Base-by-base conservation (phyloP, 2,113 vertebrate genomes). In the Erythrocebus patas region DNA sequence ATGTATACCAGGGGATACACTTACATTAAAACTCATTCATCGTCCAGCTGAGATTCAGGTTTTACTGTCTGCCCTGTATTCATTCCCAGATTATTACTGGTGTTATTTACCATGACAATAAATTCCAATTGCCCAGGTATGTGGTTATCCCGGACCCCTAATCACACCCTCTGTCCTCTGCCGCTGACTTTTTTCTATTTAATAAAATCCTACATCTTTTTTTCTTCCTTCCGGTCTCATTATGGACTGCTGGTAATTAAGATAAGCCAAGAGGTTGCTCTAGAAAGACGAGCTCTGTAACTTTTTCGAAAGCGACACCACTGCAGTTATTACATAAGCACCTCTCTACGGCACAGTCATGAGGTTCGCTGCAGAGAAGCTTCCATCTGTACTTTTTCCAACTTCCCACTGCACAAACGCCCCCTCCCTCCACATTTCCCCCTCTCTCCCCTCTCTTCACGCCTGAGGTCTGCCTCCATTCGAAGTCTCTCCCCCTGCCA, bases 261-360 rank as follows among this genome's bases (percentile, higher is more conserved):
- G 94, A 97, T 20, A 97, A 91, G 93, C 97, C 40, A 78, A 90
- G 98, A 79, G 97, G 12, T 40, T 27, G 96, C 50, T 98, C 80
- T 91, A 89, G 95, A 98, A 92, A 94, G 72, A 84, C 97, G 91
- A 86, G 88, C 23, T 97, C 86, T 92, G 96, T 93, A 94, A 86
- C 97, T 98, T 96, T 97, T 85, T 68, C 43, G 25, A 68, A 90
- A 95, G 96, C 61, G 91, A 85, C 76, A 90, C 11, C 25, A 35
- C 85, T 78, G 98, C 96, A 96, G 97, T 93, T 94, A 89, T 98
- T 99, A 98, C 90, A 98, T 98, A 98, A 99, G 98, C 85, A 89
- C 70, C 95, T 98, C 96, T 95, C 97, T 96, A 45, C 95, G 97
- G 97, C 82, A 59, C 73, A 73, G 97, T 93, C 95, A 86, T 79